phyloP scores from a whole-genome alignment of 2,113 vertebrate genomes.

The Lanius collurio region DNA sequence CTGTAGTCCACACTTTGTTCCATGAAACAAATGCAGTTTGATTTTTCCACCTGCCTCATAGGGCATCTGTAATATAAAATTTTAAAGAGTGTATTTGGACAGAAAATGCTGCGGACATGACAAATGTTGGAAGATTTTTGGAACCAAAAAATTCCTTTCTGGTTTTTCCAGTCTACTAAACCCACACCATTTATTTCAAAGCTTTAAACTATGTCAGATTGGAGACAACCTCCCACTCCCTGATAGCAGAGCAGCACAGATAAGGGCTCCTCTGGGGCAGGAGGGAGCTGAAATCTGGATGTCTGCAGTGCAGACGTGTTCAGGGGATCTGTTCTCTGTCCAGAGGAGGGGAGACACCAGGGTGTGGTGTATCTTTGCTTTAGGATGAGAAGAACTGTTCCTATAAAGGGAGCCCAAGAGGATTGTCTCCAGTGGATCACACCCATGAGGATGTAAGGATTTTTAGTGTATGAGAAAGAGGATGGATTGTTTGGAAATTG shows the following conservation, averaged over 20 bases:
- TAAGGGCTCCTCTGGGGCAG: neutral
- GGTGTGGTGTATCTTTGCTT: neutral
- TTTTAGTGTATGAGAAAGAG: neutral
- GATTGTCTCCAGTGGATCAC: neutral
- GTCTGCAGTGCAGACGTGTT: neutral
- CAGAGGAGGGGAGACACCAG: neutral
- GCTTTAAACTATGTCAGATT: neutral
- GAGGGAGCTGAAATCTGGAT: neutral
- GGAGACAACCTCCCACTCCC: neutral
- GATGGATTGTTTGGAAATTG: neutral
- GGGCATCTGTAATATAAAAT: fast-evolving
- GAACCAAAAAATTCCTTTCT: neutral
- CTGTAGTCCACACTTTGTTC: neutral
- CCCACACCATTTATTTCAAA: neutral
- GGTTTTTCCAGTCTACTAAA: neutral
- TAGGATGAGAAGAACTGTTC: neutral
- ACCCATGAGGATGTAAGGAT: neutral
- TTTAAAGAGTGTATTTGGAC: neutral
- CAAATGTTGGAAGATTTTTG: neutral
- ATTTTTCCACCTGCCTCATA: neutral
- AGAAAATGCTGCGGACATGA: neutral
- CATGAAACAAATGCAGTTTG: neutral
- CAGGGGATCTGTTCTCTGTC: neutral
- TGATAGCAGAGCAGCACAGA: neutral
- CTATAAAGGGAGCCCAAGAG: neutral